phyloP scores from a whole-genome alignment of 2,888 invertebrate genomes.

The Hypercompe scribonia region DNA sequence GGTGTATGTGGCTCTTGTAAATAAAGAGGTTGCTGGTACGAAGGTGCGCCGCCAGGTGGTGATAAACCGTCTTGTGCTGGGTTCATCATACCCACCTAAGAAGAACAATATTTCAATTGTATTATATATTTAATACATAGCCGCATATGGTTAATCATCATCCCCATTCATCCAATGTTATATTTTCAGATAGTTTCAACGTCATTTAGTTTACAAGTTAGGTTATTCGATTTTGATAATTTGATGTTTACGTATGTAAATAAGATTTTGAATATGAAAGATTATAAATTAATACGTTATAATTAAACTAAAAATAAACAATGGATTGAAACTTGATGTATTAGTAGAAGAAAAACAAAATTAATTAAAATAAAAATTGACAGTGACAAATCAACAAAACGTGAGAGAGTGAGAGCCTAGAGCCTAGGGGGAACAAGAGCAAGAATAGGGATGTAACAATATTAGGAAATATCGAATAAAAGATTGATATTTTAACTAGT shows the following conservation, averaged over 20 bases:
- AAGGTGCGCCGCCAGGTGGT: constrained; percentile 86
- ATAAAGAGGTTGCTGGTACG: constrained; percentile 91
- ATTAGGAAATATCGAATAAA: background rate
- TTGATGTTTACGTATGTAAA: background rate
- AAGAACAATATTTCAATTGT: constrained; percentile 20
- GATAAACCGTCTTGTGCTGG: constrained; percentile 88
- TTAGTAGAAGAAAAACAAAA: background rate
- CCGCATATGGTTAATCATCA: background rate
- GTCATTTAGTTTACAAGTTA: constrained; percentile 12
- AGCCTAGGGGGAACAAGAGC: background rate
- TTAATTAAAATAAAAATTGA: background rate
- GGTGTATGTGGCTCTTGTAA: constrained; percentile 86
- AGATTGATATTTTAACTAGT: background rate
- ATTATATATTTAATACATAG: constrained; percentile 10
- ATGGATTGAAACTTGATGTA: background rate
- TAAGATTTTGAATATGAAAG: background rate
- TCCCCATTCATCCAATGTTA: constrained; percentile 1
- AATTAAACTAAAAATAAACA: background rate
- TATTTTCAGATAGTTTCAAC: background rate
- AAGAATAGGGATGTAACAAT: background rate
- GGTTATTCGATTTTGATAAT: background rate
- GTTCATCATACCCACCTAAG: constrained; percentile 87
- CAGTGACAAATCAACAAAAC: background rate
- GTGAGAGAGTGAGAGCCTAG: background rate
- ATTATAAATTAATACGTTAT: background rate